Evolutionary conservation across 2,113 vertebrate genomes (phyloP).

Genomic region (Calidris pygmaea): DNA sequence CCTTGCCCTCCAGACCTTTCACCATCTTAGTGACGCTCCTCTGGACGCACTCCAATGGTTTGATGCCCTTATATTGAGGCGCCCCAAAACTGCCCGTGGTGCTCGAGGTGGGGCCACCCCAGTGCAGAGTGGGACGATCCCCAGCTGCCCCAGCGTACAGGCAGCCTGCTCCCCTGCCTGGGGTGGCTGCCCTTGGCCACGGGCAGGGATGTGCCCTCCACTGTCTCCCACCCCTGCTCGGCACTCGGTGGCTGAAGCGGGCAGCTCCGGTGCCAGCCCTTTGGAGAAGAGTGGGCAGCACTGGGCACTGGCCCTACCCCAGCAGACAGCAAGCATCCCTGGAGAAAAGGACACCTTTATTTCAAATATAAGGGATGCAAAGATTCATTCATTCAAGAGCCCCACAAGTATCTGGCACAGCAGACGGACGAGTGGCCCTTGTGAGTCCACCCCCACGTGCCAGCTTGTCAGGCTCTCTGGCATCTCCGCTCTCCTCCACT

Average conservation of each 20-base stretch:
- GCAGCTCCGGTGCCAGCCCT: neutral
- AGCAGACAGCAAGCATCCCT: neutral
- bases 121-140: neutral
- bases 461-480: neutral
- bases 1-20: too few relatives aligned
- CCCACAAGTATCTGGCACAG: neutral
- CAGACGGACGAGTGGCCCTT: rapidly evolving
- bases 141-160: neutral
- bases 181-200: neutral
- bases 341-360: conserved; percentile 5
- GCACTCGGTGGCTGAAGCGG: neutral
- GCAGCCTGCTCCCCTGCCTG: neutral
- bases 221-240: neutral
- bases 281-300: neutral
- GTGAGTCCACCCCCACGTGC: neutral
- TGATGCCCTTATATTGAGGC: too few relatives aligned
- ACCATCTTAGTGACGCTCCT: too few relatives aligned
- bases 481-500: neutral
- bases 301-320: neutral
- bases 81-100: too few relatives aligned
- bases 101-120: too few relatives aligned
- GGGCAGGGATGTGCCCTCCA: rapidly evolving
- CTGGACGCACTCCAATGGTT: too few relatives aligned
- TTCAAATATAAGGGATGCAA: neutral
- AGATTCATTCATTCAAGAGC: neutral